Percentiles rank a stretch among this genome's conserved stretches.
phyloP scores from a whole-genome alignment of 2,888 invertebrate species.

The Thereva unica region DNA sequence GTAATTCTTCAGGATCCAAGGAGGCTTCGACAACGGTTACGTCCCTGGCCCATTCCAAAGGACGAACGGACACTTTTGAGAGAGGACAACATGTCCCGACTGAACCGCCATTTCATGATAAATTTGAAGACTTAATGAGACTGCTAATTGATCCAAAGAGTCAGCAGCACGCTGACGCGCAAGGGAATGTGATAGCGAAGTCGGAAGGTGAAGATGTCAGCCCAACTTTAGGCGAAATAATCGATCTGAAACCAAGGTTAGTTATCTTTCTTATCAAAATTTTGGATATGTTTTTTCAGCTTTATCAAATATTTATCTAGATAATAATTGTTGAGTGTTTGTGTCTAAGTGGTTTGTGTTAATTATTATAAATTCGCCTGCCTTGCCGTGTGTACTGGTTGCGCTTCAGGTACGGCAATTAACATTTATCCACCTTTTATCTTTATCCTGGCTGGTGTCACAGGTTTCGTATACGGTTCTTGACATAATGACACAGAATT shows the following conservation, averaged over 20 bases:
- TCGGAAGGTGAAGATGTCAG: constrained; percentile 66
- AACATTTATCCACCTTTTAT: too few relatives aligned
- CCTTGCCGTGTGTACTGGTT: too few relatives aligned
- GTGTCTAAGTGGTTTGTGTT: too few relatives aligned
- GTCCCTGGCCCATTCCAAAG: constrained; percentile 44
- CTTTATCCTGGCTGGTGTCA: too few relatives aligned
- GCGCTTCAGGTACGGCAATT: too few relatives aligned
- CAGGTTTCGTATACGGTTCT: too few relatives aligned
- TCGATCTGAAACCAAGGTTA: constrained; percentile 60
- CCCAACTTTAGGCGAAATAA: constrained; percentile 73
- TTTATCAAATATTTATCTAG: too few relatives aligned
- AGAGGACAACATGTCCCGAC: constrained; percentile 42
- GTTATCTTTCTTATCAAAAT: background rate
- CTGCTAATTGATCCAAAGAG: constrained; percentile 48
- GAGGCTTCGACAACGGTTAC: constrained; percentile 55
- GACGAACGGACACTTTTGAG: constrained; percentile 48
- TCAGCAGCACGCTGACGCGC: constrained; percentile 35
- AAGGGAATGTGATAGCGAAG: constrained; percentile 57
- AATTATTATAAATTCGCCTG: too few relatives aligned
- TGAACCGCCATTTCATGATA: constrained; percentile 52
- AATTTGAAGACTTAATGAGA: constrained; percentile 51
- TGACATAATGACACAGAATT: too few relatives aligned
- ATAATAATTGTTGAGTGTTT: too few relatives aligned
- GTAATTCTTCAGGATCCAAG: constrained; percentile 58
- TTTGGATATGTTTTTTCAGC: too few relatives aligned